phyloP scores from a whole-genome alignment of 2,888 invertebrate genomes.

The Tenthredo mesomela region DNA sequence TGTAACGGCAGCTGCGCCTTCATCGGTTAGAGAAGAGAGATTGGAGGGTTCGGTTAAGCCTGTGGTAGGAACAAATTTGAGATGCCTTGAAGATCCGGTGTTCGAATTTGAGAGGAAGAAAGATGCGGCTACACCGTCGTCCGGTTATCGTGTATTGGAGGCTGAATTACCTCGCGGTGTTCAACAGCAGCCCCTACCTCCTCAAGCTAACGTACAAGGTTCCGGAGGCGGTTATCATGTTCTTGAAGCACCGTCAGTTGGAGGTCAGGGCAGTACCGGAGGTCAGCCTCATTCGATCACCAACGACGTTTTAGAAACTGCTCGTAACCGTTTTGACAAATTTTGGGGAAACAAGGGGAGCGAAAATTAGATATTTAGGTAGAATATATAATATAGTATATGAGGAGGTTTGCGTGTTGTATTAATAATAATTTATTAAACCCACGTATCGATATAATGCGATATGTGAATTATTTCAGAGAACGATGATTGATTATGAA shows the following conservation, averaged over 20 bases:
- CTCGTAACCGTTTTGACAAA: conserved; percentile 90
- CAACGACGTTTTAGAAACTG: conserved; percentile 88
- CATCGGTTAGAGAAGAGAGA: conserved; percentile 60
- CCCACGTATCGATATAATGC: neutral
- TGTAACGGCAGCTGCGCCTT: conserved; percentile 56
- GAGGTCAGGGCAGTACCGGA: conserved; percentile 63
- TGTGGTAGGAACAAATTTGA: conserved; percentile 79
- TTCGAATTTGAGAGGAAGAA: conserved; percentile 78
- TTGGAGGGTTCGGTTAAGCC: conserved; percentile 71
- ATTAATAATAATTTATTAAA: neutral
- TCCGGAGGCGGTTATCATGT: conserved; percentile 72
- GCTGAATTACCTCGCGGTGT: conserved; percentile 76
- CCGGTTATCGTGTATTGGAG: conserved; percentile 81
- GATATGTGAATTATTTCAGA: neutral
- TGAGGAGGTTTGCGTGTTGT: neutral
- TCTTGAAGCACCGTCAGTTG: conserved; percentile 73
- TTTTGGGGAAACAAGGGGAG: conserved; percentile 86
- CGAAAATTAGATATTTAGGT: conserved; percentile 67
- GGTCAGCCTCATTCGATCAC: conserved; percentile 81
- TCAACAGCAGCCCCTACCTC: conserved; percentile 57
- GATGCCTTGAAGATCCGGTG: conserved; percentile 81
- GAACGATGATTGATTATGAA: neutral
- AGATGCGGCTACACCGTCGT: conserved; percentile 73
- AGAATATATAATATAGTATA: neutral
- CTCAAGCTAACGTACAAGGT: conserved; percentile 58